Evolutionary conservation across 2,888 invertebrate genomes (phyloP), one percentile per base, ranked within the genome.

Genomic region (Volucella inanis): DNA sequence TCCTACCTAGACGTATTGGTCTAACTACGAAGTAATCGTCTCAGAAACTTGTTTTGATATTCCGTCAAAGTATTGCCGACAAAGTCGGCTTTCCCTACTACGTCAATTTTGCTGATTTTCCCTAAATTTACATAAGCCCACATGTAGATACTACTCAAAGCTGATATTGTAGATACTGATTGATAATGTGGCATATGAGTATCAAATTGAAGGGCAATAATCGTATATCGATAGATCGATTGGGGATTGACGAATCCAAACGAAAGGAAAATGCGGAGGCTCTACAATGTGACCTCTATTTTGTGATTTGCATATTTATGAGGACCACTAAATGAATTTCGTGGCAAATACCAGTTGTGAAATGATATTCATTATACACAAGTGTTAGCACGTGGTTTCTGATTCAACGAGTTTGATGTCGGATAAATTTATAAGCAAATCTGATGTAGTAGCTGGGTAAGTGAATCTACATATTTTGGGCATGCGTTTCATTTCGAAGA

Each of bases 1-100:
- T 3, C 22, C 22, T 22, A 22, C 22, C 31, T 31, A 31, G 31
- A 31, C 6, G 6, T 31, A 31, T 4, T 31, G 0, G 6, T 0
- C 31, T 31, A 31, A 31, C 6, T 31, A 31, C 0, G 6, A 31
- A 31, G 31, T 31, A 31, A 4, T 6, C 31, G 31, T 39, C 22
- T 18, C 38, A 55, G 49, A 72, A 72, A 72, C 71, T 61, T 12
- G 71, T 72, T 72, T 52, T 49, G 52, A 43, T 18, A 14, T 57
- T 22, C 59, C n/a, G 31, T 31, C 18, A 59, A 59, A 59, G 11
- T 43, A 6, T 31, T 31, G 31, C 31, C 31, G 31, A 31, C 45
- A 10, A 67, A 15, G 18, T 43, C 14, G 52, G 54, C 52, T 22
- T 54, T 14, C n/a, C 22, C 39, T 4, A 65, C 31, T 31, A 39